Conservation (phyloP, 2,113 vertebrate species). For the Tachuris rubrigastra region DNA sequence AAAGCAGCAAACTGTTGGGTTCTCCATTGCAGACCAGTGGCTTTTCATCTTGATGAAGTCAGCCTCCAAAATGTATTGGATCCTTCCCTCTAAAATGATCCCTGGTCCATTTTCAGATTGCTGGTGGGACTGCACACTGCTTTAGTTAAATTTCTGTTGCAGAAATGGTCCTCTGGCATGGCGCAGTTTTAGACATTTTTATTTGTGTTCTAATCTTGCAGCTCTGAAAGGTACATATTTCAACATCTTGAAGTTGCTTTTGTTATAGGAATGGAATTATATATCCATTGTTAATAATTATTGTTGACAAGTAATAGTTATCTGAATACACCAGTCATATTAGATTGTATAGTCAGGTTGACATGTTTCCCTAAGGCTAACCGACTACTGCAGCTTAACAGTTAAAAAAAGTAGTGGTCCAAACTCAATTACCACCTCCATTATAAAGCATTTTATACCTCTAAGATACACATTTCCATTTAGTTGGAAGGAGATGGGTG, state of each 20-base stretch:
- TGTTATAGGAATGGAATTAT: constrained; percentile 79
- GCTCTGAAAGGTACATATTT: constrained; percentile 71
- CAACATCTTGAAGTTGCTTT: constrained; percentile 73
- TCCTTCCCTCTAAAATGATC: constrained; percentile 39
- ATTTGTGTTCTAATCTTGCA: constrained; percentile 70
- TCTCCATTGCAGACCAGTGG: constrained; percentile 21
- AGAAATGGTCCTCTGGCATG: constrained; percentile 72
- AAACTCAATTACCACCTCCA: constrained; percentile 58
- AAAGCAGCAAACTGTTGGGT: constrained; percentile 21
- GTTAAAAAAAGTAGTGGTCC: constrained; percentile 58
- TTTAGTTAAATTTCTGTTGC: constrained; percentile 68
- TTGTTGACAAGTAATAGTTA: constrained; percentile 78
- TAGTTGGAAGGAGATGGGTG: constrained; percentile 48
- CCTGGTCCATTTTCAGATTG: constrained; percentile 23
- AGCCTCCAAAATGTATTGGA: constrained; percentile 29
- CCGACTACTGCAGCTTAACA: constrained; percentile 36
- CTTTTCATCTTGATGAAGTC: constrained; percentile 58
- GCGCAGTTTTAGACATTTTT: constrained; percentile 65
- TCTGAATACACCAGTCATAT: constrained; percentile 69
- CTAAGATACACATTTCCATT: constrained; percentile 48
- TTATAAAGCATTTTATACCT: constrained; percentile 58
- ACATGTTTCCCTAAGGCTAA: constrained; percentile 70
- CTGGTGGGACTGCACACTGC: constrained; percentile 52
- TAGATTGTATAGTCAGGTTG: constrained; percentile 71
- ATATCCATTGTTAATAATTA: constrained; percentile 78